Evolutionary conservation across 2,888 invertebrate species (phyloP).

Genomic region (Fragum sueziense): DNA sequence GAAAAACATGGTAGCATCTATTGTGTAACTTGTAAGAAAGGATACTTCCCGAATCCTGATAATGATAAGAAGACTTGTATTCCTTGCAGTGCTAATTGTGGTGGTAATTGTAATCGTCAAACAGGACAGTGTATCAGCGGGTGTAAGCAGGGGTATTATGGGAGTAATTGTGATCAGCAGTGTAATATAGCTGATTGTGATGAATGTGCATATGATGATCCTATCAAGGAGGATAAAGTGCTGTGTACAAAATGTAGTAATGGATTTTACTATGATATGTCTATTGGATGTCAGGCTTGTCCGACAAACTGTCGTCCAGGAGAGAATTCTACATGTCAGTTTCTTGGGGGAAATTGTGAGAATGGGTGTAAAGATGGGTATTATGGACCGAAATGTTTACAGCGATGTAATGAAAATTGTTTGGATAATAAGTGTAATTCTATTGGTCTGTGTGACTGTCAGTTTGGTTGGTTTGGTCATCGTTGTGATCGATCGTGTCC

Average conservation of each 20-base stretch:
- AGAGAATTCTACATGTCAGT: slow-evolving; percentile 37
- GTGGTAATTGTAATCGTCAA: slow-evolving; percentile 33
- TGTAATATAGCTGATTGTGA: slow-evolving; percentile 53
- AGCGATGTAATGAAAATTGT: slow-evolving; percentile 56
- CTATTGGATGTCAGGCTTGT: slow-evolving; percentile 31
- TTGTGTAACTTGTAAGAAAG: slow-evolving; percentile 31
- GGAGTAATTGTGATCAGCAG: slow-evolving; percentile 44
- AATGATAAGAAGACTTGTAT: slow-evolving; percentile 18
- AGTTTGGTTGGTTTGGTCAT: slow-evolving; percentile 52
- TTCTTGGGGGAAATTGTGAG: slow-evolving; percentile 50
- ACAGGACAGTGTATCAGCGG: slow-evolving; percentile 54
- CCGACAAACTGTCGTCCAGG: slow-evolving; percentile 13
- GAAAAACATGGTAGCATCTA: background rate
- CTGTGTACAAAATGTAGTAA: slow-evolving; percentile 46
- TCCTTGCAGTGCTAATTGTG: slow-evolving; percentile 44
- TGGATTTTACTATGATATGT: slow-evolving; percentile 43
- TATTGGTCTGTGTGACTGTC: slow-evolving; percentile 57
- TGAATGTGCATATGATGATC: slow-evolving; percentile 38
- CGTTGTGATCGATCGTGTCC: slow-evolving; percentile 56
- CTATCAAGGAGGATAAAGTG: background rate
- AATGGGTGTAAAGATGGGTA: slow-evolving; percentile 56
- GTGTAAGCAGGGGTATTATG: slow-evolving; percentile 60
- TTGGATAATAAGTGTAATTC: slow-evolving; percentile 32
- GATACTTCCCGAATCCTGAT: slow-evolving; percentile 31
- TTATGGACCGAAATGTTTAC: slow-evolving; percentile 57